These are phyloP conservation scores for Callyntrura sp. DNA, from an alignment of 2,888 invertebrate genomes.

Conservation along the genomic window DNA sequence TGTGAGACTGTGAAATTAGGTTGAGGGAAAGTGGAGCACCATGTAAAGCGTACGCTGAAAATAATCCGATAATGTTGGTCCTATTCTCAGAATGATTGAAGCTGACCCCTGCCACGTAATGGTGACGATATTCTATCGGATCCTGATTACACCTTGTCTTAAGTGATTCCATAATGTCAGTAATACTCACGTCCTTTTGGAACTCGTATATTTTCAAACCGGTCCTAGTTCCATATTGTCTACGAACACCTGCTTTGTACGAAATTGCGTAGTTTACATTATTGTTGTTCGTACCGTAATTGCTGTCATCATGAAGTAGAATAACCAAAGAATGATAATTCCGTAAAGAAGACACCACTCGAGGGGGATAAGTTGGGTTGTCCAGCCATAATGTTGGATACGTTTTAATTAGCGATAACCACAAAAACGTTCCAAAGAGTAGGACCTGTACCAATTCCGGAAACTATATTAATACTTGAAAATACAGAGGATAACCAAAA, in stretches of 20 bases:
- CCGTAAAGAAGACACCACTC: neutral
- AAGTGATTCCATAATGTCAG: too few relatives aligned
- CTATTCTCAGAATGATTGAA: neutral
- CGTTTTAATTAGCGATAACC: neutral
- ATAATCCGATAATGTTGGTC: neutral
- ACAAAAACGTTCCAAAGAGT: neutral
- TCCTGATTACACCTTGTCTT: neutral
- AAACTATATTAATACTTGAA: too few relatives aligned
- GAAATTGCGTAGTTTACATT: too few relatives aligned
- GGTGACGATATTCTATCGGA: neutral
- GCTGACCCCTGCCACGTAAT: neutral
- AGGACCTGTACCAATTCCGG: too few relatives aligned
- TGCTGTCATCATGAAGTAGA: neutral
- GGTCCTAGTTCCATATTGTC: too few relatives aligned
- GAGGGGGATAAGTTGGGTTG: too few relatives aligned
- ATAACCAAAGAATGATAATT: neutral
- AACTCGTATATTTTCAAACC: neutral
- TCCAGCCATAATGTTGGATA: too few relatives aligned
- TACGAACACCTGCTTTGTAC: too few relatives aligned
- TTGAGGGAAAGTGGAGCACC: slow-evolving; percentile 17
- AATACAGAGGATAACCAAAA: too few relatives aligned
- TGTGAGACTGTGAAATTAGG: neutral
- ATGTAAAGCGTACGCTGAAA: slow-evolving; percentile 11
- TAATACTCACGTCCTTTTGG: neutral
- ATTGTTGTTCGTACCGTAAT: too few relatives aligned